Conservation (phyloP, 1,140 invertebrate genomes). For the Drosophila erecta region DNA sequence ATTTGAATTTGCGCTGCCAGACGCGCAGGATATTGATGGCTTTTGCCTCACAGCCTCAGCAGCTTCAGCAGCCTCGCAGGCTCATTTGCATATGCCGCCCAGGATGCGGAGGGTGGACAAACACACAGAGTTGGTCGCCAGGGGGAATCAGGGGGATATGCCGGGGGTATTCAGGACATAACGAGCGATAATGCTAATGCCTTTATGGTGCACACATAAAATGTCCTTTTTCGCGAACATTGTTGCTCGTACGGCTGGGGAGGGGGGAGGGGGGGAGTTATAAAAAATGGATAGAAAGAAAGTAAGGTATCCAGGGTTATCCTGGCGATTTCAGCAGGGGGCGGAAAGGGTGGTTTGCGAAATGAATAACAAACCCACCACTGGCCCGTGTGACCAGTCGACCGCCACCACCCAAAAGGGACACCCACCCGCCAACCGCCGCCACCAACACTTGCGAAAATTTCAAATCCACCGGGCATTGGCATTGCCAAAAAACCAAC, state of each 20-base stretch:
- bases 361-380: conserved; percentile 75
- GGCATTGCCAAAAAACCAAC: conserved; percentile 56
- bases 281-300: not conserved
- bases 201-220: conserved; percentile 81
- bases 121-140: conserved; percentile 20
- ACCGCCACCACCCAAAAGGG: conserved; percentile 30
- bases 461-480: conserved; percentile 35
- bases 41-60: conserved; percentile 39
- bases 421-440: conserved; percentile 27
- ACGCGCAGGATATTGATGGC: conserved; percentile 68
- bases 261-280: not conserved
- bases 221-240: conserved; percentile 80
- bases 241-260: conserved; percentile 37
- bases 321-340: conserved; percentile 16
- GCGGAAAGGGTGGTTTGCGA: conserved; percentile 51
- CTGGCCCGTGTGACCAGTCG: conserved; percentile 67
- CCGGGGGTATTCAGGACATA: conserved; percentile 61
- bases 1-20: conserved; percentile 66
- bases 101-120: conserved; percentile 34
- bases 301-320: conserved; percentile 16
- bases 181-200: conserved; percentile 84
- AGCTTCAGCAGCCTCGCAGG: not conserved
- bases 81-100: conserved; percentile 78
- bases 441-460: conserved; percentile 45
- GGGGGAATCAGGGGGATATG: conserved; percentile 5